Evolutionary conservation across 2,888 invertebrate genomes (phyloP), one percentile per base, ranked within the genome.

Genomic region (Limnephilus rhombicus): DNA sequence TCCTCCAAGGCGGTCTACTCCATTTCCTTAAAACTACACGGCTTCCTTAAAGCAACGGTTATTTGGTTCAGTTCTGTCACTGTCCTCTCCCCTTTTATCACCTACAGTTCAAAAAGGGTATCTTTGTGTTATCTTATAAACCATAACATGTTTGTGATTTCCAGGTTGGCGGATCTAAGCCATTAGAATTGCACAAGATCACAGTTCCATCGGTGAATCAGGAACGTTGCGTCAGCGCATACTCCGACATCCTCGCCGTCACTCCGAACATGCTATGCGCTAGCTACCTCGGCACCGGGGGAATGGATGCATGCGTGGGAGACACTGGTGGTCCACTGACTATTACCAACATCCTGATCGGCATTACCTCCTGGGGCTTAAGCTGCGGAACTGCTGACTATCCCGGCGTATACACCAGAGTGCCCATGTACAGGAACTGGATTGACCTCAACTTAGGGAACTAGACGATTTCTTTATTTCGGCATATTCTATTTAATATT

Each of bases 301-400:
- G 96, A 95, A 94, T 94, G 80, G 96, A 96, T 94, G 95, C 96
- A 13, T 96, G 96, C 91, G 95, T 96, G 94, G 96, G 96, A 31
- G 97, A 97, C 95, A 96, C 96, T 93, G 97, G 97, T 0, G 97
- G 97, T 0, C 96, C 97, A 68, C 94, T 96, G 93, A 94, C 96
- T 87, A 95, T 95, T 94, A 83, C 41, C 34, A 85, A 83, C 29
- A 94, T 94, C 91, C 94, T 97, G 86, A 94, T 97, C 87, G 97
- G 97, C 85, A 95, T 97, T 90, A 96, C 96, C 2, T 97, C 97
- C 29, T 97, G 96, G 96, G 97, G 97, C 80, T 96, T 96, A 95
- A 96, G 96, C 9, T 97, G 97, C 94, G 97, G 96, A 12, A 95
- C 96, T 85, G 94, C 94, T 3, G 93, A 94, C 80, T 97, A 96